phyloP scores from a whole-genome alignment of 2,797 vertebrate species.

The Galago senegalensis region DNA sequence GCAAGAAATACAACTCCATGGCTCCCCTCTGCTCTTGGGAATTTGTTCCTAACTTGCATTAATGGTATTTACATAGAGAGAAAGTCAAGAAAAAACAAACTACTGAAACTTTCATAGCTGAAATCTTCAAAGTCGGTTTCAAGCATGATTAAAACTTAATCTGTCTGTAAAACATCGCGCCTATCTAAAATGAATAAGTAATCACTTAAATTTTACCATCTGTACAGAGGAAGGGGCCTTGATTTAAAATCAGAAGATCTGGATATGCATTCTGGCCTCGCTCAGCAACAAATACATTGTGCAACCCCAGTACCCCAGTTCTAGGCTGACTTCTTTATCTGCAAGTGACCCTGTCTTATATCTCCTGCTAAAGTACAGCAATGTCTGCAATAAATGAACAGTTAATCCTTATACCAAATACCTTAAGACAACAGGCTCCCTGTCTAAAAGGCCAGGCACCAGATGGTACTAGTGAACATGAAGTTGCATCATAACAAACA shows the following conservation, averaged over 20 bases:
- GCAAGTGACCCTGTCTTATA: background rate
- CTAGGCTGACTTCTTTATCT: background rate
- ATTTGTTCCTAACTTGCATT: background rate
- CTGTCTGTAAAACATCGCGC: constrained; percentile 38
- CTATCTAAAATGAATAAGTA: background rate
- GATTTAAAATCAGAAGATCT: background rate
- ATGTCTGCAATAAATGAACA: constrained; percentile 51
- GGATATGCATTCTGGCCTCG: background rate
- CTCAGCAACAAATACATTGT: background rate
- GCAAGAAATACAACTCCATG: background rate
- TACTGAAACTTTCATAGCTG: constrained; percentile 2
- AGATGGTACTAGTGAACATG: background rate
- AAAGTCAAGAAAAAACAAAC: constrained; percentile 9
- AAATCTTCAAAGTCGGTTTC: constrained; percentile 31
- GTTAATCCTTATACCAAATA: constrained; percentile 33
- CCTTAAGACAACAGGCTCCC: constrained; percentile 23
- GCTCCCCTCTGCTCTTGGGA: background rate
- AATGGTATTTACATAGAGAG: background rate
- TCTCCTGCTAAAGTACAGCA: background rate
- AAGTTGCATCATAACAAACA: background rate
- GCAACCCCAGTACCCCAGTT: background rate
- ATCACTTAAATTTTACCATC: constrained; percentile 56
- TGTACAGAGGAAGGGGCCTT: background rate
- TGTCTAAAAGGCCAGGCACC: constrained; percentile 5
- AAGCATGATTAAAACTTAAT: background rate